Base-by-base conservation (phyloP, 1,140 invertebrate genomes). In the Galendromus occidentalis region DNA sequence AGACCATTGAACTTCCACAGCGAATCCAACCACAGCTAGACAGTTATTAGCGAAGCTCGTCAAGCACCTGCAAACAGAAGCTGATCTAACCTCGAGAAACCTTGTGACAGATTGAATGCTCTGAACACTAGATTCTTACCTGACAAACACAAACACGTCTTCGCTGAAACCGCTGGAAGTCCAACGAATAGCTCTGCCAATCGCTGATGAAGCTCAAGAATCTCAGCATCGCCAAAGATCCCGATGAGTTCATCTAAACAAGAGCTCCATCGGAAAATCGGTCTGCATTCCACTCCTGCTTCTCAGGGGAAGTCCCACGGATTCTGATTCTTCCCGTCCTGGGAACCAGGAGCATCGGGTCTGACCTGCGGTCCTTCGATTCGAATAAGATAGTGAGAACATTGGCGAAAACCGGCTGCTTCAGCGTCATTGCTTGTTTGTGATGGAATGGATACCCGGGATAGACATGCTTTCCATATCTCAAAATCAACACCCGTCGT, bases 11-110 rank as follows among this genome's bases (percentile, higher is more conserved):
- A 22, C 7, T 44, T 39, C 7, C 55, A 28, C 28, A 28, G 65
- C n/a, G 25, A 59, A 9, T 59, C 41, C 41, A 45, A 66, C 18
- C 33, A 66, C n/a, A 44, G 67, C 1, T 42, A 64, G 28, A 18
- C 18, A 65, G 44, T 28, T 9, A 2, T 2, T 14, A 47, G 14
- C 45, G 18, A 4, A 47, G 14, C 45, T 6, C 14, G 18, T 14
- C 18, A 4, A 28, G 45, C 45, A 22, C 45, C 18, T 22, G 25
- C 51, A 9, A 25, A 59, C 22, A 59, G 25, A 59, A 59, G 14
- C 14, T 17, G 25, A 59, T 9, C 1, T 59, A 25, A 20, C 14
- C 51, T 59, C 51, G 9, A 17, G 51, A 20, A 59, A 17, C 51
- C 22, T 25, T 59, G 22, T 59, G 4, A 22, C 33, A 25, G 33